Conservation (phyloP, 2,797 vertebrate genomes). For the Spizella passerina region DNA sequence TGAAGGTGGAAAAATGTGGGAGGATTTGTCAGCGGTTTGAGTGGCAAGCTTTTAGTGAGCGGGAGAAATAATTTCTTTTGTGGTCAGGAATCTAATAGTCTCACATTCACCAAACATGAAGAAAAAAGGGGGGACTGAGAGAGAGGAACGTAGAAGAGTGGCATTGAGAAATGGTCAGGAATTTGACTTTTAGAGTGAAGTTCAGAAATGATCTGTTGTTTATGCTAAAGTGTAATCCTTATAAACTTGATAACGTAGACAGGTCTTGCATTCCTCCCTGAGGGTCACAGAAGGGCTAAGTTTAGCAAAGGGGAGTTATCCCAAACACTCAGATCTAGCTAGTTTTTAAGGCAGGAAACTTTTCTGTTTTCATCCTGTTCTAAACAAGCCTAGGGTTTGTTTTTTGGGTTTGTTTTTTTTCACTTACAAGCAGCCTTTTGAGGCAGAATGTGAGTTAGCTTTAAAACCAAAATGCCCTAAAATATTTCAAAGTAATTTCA, state of each 20-base stretch:
- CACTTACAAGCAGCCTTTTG: not conserved
- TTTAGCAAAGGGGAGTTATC: slow-evolving; percentile 26
- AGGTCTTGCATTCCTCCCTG: slow-evolving; percentile 39
- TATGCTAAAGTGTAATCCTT: slow-evolving; percentile 53
- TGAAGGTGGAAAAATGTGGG: slow-evolving; percentile 40
- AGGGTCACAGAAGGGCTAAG: slow-evolving; percentile 57
- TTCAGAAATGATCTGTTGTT: slow-evolving; percentile 44
- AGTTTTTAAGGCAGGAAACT: slow-evolving; percentile 1
- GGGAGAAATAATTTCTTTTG: slow-evolving; percentile 32
- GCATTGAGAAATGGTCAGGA: slow-evolving; percentile 37
- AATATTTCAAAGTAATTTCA: slow-evolving; percentile 44
- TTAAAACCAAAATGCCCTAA: slow-evolving; percentile 12
- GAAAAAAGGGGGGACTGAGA: not conserved
- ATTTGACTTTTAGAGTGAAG: slow-evolving; percentile 33
- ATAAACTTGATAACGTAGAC: slow-evolving; percentile 55
- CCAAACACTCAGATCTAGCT: not conserved
- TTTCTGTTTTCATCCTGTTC: not conserved
- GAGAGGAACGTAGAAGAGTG: not conserved
- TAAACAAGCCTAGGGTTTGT: not conserved
- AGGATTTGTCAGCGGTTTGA: slow-evolving; percentile 33
- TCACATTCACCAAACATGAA: not conserved
- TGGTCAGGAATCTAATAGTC: slow-evolving; percentile 43
- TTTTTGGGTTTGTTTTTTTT: not conserved
- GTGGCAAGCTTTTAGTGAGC: slow-evolving; percentile 4
- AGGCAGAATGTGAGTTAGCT: not conserved